Conservation (phyloP, 35 echinoderm and acorn worm genomes). For the Diadema setosum region DNA sequence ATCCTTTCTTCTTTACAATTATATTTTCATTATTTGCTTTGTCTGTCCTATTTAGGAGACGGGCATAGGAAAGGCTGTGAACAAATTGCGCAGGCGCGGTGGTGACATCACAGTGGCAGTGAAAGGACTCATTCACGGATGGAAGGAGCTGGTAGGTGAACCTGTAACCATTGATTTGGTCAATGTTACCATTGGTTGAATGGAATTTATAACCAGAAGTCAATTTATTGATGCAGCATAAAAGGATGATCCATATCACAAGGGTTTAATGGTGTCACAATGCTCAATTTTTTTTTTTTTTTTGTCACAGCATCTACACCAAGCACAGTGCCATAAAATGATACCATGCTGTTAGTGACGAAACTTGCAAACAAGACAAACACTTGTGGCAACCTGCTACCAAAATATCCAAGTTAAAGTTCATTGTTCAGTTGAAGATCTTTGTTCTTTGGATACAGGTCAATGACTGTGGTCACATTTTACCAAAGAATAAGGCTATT, state of each 20-base stretch:
- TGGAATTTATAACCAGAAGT: background rate
- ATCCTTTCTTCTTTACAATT: background rate
- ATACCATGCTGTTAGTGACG: too few species aligned
- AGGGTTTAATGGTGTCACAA: background rate
- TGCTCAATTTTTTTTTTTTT: background rate
- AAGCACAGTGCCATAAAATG: too few species aligned
- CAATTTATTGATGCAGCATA: background rate
- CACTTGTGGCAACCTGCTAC: too few species aligned
- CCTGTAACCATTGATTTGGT: background rate
- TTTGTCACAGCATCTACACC: too few species aligned
- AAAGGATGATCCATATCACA: background rate
- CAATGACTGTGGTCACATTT: too few species aligned
- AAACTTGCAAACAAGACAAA: too few species aligned
- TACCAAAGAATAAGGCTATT: too few species aligned
- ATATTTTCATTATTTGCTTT: background rate
- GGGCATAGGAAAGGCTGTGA: constrained; percentile 64
- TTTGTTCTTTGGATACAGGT: too few species aligned
- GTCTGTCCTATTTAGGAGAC: constrained; percentile 29
- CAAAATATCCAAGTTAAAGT: too few species aligned
- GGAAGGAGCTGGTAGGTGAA: constrained; percentile 48
- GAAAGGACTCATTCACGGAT: constrained; percentile 16
- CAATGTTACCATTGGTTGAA: background rate
- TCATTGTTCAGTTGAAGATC: too few species aligned
- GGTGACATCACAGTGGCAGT: constrained; percentile 33
- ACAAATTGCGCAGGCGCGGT: constrained; percentile 39